Evolutionary conservation across 1,140 invertebrate species (phyloP).

Genomic region (Saccostrea echinata): DNA sequence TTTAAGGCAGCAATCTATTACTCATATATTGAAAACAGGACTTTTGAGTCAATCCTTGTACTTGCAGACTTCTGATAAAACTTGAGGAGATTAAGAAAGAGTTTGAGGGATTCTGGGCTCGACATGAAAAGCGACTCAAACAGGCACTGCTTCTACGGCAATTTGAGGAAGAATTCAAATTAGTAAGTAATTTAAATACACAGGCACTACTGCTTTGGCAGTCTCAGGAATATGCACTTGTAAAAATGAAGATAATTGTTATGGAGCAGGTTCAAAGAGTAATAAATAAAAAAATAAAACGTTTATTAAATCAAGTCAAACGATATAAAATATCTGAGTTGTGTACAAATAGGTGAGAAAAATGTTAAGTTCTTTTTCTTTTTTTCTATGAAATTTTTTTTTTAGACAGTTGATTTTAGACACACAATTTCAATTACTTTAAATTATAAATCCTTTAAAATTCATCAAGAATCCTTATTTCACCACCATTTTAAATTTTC

Average conservation of each 20-base stretch:
- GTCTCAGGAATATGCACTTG: not conserved
- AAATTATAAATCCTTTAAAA: no score
- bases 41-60: no score
- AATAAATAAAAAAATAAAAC: no score
- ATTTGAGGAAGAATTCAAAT: constrained; percentile 93
- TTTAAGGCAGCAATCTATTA: no score
- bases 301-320: not conserved
- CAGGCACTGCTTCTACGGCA: constrained; percentile 93
- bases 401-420: not conserved
- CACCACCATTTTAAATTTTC: not conserved
- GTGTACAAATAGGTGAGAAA: not conserved
- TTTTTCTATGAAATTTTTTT: no score
- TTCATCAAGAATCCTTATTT: not conserved
- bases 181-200: constrained; percentile 80
- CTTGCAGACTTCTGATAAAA: constrained; percentile 90
- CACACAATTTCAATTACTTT: not conserved
- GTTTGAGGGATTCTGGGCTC: constrained; percentile 95
- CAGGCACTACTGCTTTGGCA: not conserved
- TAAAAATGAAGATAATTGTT: not conserved
- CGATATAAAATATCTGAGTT: not conserved
- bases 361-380: no score
- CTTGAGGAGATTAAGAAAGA: constrained; percentile 96
- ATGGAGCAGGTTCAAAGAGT: no score
- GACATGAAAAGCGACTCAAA: constrained; percentile 92
- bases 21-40: no score